phyloP scores from a whole-genome alignment of 1,140 invertebrate genomes.

The Condylostylus longicornis region DNA sequence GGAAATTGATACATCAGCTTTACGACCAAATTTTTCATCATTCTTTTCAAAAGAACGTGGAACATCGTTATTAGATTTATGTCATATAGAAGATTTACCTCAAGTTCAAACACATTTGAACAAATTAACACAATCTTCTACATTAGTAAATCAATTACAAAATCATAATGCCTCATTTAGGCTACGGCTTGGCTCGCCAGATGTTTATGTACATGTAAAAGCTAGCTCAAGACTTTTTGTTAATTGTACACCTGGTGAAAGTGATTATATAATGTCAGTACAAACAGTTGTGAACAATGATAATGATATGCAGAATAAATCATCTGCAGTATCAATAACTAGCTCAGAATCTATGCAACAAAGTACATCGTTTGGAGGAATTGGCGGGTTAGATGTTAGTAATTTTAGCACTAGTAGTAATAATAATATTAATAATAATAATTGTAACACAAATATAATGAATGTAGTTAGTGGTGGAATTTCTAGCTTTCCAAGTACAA shows the following conservation, averaged over 20 bases:
- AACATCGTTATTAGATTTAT: conserved; percentile 48
- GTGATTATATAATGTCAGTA: conserved; percentile 82
- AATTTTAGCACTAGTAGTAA: conserved; percentile 6
- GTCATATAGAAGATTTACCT: conserved; percentile 56
- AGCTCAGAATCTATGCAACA: too few relatives aligned
- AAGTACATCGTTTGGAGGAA: conserved; percentile 4
- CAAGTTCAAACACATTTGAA: conserved; percentile 59
- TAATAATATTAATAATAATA: conserved; percentile 5
- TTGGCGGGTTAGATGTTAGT: background rate
- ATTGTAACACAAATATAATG: conserved; percentile 3
- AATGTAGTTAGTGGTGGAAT: conserved; percentile 20
- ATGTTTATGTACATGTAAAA: conserved; percentile 69
- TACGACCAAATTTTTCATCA: conserved; percentile 45
- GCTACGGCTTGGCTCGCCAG: conserved; percentile 50
- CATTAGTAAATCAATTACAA: conserved; percentile 36
- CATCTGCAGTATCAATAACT: conserved; percentile 15
- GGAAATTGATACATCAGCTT: conserved; percentile 54
- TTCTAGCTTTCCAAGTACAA: conserved; percentile 15
- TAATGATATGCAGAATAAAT: conserved; percentile 36
- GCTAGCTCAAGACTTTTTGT: conserved; percentile 77
- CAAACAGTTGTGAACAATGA: conserved; percentile 59
- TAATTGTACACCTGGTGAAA: conserved; percentile 49
- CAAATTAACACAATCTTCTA: conserved; percentile 46
- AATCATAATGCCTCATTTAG: conserved; percentile 51
- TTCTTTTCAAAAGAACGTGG: conserved; percentile 49